Conservation (phyloP, 2,888 invertebrate genomes). For the Melanostoma scalare region DNA sequence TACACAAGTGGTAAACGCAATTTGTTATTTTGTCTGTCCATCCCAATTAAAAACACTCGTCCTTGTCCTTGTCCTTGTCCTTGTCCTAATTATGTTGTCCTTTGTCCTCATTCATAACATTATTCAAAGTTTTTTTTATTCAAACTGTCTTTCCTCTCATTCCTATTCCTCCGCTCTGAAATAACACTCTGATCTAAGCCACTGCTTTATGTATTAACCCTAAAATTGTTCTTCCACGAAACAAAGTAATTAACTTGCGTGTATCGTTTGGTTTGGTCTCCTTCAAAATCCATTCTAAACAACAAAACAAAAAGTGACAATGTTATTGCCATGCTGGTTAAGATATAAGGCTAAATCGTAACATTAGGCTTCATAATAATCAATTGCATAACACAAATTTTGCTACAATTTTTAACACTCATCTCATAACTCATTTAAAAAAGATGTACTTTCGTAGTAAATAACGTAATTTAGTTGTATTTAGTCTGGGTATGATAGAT, state of each 20-base stretch:
- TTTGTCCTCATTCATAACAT: conserved; percentile 1
- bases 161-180: conserved; percentile 51
- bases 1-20: conserved; percentile 77
- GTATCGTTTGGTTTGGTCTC: conserved; percentile 65
- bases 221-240: conserved; percentile 15
- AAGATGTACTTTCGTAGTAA: no score
- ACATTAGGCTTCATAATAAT: no score
- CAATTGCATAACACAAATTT: no score
- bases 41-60: conserved; percentile 4
- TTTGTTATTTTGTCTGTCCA: conserved; percentile 65
- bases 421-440: no score
- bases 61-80: not conserved
- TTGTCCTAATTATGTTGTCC: not conserved
- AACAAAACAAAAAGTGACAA: not conserved
- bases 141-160: conserved; percentile 44
- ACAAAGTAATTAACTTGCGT: conserved; percentile 65
- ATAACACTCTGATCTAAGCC: conserved; percentile 46
- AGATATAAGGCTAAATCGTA: not conserved
- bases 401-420: no score
- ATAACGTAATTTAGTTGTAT: no score
- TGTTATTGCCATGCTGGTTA: conserved; percentile 9
- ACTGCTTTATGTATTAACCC: conserved; percentile 52
- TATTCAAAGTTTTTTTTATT: conserved; percentile 18
- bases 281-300: conserved; percentile 21
- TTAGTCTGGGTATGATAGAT: no score